phyloP scores from a whole-genome alignment of 2,888 invertebrate species.

The Chrysodeixis includens region DNA sequence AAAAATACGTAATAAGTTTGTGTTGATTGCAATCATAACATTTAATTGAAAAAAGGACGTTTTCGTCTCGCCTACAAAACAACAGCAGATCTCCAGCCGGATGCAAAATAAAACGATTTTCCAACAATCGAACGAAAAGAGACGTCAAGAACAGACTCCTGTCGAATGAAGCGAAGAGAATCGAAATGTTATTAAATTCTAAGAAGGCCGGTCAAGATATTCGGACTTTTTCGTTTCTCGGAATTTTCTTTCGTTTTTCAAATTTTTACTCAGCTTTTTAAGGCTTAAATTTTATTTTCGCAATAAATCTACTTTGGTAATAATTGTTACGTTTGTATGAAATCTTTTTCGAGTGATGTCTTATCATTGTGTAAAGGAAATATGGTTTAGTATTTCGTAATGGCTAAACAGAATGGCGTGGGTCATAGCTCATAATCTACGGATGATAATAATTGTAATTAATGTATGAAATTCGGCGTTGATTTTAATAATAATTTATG shows the following conservation, averaged over 20 bases:
- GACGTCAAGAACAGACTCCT: not conserved
- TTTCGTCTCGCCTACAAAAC: not conserved
- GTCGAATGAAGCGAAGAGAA: conserved; percentile 8
- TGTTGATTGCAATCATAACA: not conserved
- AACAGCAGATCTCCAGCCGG: not conserved
- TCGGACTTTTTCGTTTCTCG: not conserved
- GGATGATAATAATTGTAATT: not conserved
- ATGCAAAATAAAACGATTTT: conserved; percentile 5
- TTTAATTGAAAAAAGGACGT: not conserved
- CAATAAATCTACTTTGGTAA: not conserved
- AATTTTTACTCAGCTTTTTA: not conserved
- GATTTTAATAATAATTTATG: no score
- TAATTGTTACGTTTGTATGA: not conserved
- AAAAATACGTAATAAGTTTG: not conserved
- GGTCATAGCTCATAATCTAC: not conserved
- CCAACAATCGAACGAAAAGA: not conserved
- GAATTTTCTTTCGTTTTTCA: not conserved
- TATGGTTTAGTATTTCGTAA: not conserved
- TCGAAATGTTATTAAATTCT: conserved; percentile 30
- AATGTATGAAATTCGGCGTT: no score
- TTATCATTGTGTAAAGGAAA: not conserved
- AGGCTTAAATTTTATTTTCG: not conserved
- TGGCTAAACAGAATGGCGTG: not conserved
- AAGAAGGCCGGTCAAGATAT: not conserved
- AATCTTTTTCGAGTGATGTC: not conserved